Percentiles rank a stretch among this genome's conserved stretches.
Conservation (phyloP, 2,797 vertebrate genomes). For the Mico argentatus region DNA sequence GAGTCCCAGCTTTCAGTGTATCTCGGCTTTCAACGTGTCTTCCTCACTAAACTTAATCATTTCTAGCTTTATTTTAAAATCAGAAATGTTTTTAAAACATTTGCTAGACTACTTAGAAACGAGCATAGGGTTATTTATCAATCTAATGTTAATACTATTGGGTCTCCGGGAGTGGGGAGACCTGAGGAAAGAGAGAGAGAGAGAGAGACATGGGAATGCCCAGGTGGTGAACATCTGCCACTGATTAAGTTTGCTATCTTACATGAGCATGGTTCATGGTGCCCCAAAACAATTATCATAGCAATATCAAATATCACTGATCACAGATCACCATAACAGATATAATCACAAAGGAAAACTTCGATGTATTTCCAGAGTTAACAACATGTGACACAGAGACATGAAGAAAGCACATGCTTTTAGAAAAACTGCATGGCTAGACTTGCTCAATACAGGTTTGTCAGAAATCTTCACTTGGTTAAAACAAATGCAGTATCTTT, state of each 20-base stretch:
- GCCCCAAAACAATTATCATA: not conserved
- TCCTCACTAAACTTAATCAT: not conserved
- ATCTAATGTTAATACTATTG: not conserved
- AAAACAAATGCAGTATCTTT: not conserved
- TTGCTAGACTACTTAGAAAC: not conserved
- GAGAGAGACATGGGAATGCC: not conserved
- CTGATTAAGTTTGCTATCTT: not conserved
- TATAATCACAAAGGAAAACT: not conserved
- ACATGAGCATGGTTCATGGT: not conserved
- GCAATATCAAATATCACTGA: not conserved
- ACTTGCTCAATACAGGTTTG: not conserved
- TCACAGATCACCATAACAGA: not conserved
- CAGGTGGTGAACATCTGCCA: not conserved
- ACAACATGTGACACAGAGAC: not conserved
- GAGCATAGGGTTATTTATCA: not conserved
- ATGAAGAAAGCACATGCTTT: not conserved
- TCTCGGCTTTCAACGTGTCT: not conserved
- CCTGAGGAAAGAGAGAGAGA: not conserved
- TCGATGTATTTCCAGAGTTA: not conserved
- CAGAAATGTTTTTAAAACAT: not conserved
- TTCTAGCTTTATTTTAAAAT: not conserved
- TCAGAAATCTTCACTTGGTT: not conserved
- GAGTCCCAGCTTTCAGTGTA: not conserved
- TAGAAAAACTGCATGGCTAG: not conserved
- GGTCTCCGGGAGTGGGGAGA: not conserved